Conservation (phyloP, 2,797 vertebrate genomes). For the Melanotaenia trifasciata region DNA sequence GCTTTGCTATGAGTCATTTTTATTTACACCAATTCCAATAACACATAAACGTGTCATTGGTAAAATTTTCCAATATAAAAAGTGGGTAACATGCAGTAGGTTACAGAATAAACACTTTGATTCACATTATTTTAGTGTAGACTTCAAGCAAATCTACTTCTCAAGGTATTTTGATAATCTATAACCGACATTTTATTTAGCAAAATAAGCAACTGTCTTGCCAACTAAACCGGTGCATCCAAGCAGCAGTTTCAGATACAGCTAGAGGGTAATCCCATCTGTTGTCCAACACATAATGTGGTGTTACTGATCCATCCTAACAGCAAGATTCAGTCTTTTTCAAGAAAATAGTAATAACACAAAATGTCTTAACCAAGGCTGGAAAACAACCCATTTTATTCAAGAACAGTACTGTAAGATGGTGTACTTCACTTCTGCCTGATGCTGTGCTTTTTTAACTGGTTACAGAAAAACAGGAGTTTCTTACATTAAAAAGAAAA, state of each 20-base stretch:
- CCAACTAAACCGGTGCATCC: not conserved
- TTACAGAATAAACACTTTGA: conserved; percentile 7
- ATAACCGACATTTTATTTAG: not conserved
- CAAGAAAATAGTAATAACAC: not conserved
- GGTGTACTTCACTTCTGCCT: not conserved
- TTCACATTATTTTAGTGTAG: conserved; percentile 17
- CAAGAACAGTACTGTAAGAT: not conserved
- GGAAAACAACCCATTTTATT: not conserved
- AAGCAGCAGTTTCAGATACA: not conserved
- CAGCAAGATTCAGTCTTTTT: not conserved
- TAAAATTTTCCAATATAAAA: conserved; percentile 27
- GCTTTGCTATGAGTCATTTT: conserved; percentile 16
- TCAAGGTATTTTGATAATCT: conserved; percentile 16
- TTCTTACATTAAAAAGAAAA: conserved; percentile 21
- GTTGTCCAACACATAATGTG: not conserved
- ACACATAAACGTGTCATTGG: conserved; percentile 12
- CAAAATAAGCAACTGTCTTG: conserved; percentile 2
- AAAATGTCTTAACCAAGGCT: not conserved
- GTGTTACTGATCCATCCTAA: not conserved
- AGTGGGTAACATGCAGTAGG: conserved; percentile 4
- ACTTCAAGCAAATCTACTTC: conserved; percentile 4
- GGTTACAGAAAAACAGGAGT: conserved; percentile 11
- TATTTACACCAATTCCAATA: conserved; percentile 43
- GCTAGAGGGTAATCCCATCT: not conserved
- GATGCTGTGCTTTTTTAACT: not conserved